A percentile compares a stretch with the other conserved stretches of the same genome.
Evolutionary conservation across 2,113 vertebrate species (phyloP).

Genomic region (Crotophaga sulcirostris): DNA sequence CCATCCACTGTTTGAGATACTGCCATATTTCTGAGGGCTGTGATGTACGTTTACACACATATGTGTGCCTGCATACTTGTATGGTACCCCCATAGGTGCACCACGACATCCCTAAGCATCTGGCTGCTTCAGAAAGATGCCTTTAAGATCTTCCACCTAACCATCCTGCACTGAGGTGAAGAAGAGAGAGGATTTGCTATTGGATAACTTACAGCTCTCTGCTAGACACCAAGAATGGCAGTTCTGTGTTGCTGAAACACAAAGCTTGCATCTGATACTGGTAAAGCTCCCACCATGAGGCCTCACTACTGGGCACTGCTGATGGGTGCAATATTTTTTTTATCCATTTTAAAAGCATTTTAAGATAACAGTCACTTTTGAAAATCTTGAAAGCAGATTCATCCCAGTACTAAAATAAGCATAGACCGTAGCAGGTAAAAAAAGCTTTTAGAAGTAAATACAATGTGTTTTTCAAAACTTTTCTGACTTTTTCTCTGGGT

Average conservation of each 20-base stretch:
- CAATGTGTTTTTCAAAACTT: neutral
- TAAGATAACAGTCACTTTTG: neutral
- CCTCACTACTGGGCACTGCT: neutral
- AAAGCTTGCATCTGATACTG: neutral
- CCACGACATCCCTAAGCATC: neutral
- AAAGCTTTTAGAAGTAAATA: neutral
- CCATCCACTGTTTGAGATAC: neutral
- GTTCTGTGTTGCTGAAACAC: neutral
- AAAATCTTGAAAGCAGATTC: neutral
- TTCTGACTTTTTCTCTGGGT: neutral
- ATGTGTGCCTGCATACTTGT: accelerated
- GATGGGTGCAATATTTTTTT: neutral
- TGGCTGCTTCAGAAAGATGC: neutral
- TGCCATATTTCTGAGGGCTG: neutral
- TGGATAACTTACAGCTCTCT: neutral
- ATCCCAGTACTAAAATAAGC: neutral
- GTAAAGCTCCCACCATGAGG: neutral
- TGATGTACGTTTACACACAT: accelerated
- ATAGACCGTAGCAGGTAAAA: neutral
- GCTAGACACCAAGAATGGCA: neutral
- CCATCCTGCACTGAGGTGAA: neutral
- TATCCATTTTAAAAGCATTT: neutral
- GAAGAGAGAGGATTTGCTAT: neutral
- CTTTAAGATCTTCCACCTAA: neutral
- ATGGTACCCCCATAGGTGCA: accelerated